Evolutionary conservation across 2,797 vertebrate species (phyloP).

Genomic region (Tarsius wallacei): DNA sequence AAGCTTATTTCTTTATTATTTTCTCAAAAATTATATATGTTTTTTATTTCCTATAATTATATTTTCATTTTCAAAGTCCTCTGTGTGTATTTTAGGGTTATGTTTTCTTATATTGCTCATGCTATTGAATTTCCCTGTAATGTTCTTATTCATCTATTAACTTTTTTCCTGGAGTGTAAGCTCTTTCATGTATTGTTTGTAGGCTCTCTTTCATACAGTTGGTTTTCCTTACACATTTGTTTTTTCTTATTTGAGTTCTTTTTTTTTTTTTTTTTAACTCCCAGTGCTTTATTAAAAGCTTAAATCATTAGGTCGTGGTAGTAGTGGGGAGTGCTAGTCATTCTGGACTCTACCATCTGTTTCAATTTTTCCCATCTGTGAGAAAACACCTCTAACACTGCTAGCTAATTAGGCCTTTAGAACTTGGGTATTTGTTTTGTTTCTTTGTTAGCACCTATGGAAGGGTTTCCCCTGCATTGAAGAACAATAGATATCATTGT

Average conservation of each 20-base stretch:
- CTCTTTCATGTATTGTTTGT: neutral
- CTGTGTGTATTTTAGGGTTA: neutral
- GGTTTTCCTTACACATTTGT: neutral
- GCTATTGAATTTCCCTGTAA: neutral
- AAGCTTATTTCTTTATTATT: neutral
- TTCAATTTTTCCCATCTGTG: slow-evolving; percentile 41
- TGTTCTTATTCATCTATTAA: neutral
- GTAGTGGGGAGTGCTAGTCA: slow-evolving; percentile 4
- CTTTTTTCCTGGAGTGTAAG: neutral
- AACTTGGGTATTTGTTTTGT: slow-evolving; percentile 2
- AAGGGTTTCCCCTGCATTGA: slow-evolving; percentile 45
- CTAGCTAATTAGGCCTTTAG: slow-evolving; percentile 33
- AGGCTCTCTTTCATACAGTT: neutral
- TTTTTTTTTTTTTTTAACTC: neutral
- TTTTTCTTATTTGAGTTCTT: too few species aligned
- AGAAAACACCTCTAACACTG: slow-evolving; percentile 31
- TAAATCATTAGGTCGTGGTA: neutral
- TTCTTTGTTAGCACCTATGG: slow-evolving; percentile 39
- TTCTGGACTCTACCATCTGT: slow-evolving; percentile 46
- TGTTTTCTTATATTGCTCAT: neutral
- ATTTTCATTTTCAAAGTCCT: neutral
- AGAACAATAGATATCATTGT: neutral
- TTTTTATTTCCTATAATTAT: neutral
- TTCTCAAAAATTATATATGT: neutral
- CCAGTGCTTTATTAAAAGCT: neutral